Evolutionary conservation across 2,797 vertebrate species (phyloP), one percentile per base, ranked within the genome.

Genomic region (Chiroxiphia lanceolata): DNA sequence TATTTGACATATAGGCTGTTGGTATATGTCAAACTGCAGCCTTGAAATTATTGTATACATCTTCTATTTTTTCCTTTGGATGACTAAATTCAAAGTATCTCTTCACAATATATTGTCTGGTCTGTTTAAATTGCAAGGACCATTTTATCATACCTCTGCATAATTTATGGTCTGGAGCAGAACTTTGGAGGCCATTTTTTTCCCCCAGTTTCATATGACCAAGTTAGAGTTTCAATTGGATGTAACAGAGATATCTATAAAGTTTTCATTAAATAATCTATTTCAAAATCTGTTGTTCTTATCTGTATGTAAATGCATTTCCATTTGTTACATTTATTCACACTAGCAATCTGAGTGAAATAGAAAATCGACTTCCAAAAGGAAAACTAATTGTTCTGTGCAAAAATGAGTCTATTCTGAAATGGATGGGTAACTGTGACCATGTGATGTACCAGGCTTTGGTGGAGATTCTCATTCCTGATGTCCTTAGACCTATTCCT

Each of bases 391-490:
- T 98, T 97, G 98, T 98, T 97, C 97, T 98, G 97, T 98, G 98
- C 98, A 98, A 98, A 57, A 98, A 98, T 96, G 98, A 98, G 91
- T 98, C 98, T 97, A 98, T 98, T 96, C 97, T 98, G 97, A 98
- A 98, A 97, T 98, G 98, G 98, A 98, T 98, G 98, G 74, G 98
- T 97, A 98, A 98, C 91, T 98, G 98, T 98, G 98, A 98, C 97
- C 98, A 98, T 95, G 98, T 98, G 97, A 98, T 98, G 98, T 98
- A 98, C 97, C 98, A 98, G 97, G 98, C 98, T 98, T 97, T 98
- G 97, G 98, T 98, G 98, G 98, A 98, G 97, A 98, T 98, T 96
- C 98, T 98, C 97, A 98, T 98, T 98, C 98, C 98, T 97, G 98
- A 98, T 19, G 98, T 98, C 53, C 54, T 56, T 56, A 56, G 54